Base-by-base conservation (phyloP, 2,888 invertebrate species). In the Cheilosia variabilis region DNA sequence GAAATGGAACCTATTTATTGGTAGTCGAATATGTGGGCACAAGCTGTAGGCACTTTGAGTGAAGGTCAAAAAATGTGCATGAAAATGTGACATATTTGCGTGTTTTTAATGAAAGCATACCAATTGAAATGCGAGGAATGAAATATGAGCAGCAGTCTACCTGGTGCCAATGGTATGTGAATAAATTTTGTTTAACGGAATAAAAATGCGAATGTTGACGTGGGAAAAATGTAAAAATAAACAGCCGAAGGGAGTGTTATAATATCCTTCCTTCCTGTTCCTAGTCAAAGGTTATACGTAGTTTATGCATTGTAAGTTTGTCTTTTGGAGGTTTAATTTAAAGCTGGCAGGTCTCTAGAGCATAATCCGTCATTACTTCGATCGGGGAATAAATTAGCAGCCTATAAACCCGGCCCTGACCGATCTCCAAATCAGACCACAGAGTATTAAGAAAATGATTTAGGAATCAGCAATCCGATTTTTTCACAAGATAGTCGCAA, bases 61-160 rank as follows among this genome's bases (percentile, higher is more conserved):
- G 69, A 71, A 60, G 60, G 71, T 31, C 58, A 37, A 24, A 2
- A 27, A 71, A 24, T n/a, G 58, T 71, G 71, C 71, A 71, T 58
- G 50, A 60, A 71, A 27, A 52, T 37, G 24, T 50, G 58, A 31
- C 22, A 34, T 34, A 27, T 37, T 37, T 58, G 37, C 47, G 69
- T 71, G 47, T 50, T 37, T 41, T 47, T 60, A 1, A 34, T 13
- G 31, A 53, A 34, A 22, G 31, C 19, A 31, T 43, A 31, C 13
- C 19, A 57, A 45, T 57, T 34, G 9, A 57, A 57, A 34, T 34
- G 10, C 27, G n/a, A 47, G 9, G 34, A 50, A 22, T 50, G 50
- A 65, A 65, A 52, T n/a, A 37, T n/a, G 50, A 65, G 9, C 22
- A 24, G n/a, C 45, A 52, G 63, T 31, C 63, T 63, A 63, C 19